Evolutionary conservation across 2,888 invertebrate species (phyloP).

Genomic region (Protonemura montana): DNA sequence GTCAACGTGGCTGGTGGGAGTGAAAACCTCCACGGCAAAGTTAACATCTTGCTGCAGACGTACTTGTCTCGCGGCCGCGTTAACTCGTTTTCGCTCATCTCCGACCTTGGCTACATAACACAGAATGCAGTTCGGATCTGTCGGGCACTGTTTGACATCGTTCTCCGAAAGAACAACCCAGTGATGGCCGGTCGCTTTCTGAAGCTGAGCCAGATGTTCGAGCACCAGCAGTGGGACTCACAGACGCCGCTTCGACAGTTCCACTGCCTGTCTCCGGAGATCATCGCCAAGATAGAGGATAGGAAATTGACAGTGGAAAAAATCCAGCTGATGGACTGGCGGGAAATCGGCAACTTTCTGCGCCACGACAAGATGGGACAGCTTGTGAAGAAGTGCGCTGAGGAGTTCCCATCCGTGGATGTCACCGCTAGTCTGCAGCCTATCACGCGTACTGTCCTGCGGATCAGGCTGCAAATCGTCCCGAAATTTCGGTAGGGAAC

Average conservation of each 20-base stretch:
- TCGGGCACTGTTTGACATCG: slow-evolving; percentile 93
- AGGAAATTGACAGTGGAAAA: slow-evolving; percentile 75
- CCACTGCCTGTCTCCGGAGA: slow-evolving; percentile 75
- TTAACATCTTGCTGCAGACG: slow-evolving; percentile 91
- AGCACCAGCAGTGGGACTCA: slow-evolving; percentile 88
- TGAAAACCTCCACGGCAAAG: slow-evolving; percentile 93
- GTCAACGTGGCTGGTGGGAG: slow-evolving; percentile 81
- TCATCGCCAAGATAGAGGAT: slow-evolving; percentile 82
- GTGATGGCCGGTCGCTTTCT: slow-evolving; percentile 86
- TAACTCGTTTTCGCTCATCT: slow-evolving; percentile 84
- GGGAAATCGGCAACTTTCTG: slow-evolving; percentile 83
- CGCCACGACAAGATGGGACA: slow-evolving; percentile 79
- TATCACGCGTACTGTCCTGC: slow-evolving; percentile 90
- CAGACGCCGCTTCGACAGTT: slow-evolving; percentile 89
- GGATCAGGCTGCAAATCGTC: slow-evolving; percentile 80
- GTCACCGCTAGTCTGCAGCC: slow-evolving; percentile 90
- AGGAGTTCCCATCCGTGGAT: slow-evolving; percentile 84
- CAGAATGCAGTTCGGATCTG: slow-evolving; percentile 93
- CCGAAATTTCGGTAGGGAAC: slow-evolving; percentile 68
- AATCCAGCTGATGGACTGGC: slow-evolving; percentile 84
- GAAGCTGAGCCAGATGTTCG: slow-evolving; percentile 90
- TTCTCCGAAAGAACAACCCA: slow-evolving; percentile 87
- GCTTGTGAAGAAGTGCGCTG: slow-evolving; percentile 81
- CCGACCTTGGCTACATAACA: slow-evolving; percentile 87
- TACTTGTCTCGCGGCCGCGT: slow-evolving; percentile 84